A percentile compares a stretch with the other conserved stretches of the same genome.
Conservation (phyloP, 2,888 invertebrate species). For the Xylophagus ater region DNA sequence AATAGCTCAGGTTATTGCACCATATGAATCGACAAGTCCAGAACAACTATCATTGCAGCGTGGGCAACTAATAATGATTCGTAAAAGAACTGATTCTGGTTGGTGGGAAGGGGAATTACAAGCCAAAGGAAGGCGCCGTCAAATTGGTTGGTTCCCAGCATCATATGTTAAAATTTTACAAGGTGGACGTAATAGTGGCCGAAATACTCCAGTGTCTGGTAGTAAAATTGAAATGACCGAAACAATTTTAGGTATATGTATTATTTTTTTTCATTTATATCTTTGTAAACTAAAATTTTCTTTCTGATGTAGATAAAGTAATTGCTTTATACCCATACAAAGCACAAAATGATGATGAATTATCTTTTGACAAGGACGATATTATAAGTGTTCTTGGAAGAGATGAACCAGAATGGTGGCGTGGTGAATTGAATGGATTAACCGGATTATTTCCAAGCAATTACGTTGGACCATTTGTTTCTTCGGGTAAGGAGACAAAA, state of each 20-base stretch:
- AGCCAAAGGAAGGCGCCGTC: conserved; percentile 77
- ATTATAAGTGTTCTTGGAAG: conserved; percentile 80
- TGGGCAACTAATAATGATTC: conserved; percentile 90
- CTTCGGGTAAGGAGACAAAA: conserved; percentile 39
- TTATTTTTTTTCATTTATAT: too few relatives aligned
- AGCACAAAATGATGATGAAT: conserved; percentile 89
- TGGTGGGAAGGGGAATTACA: conserved; percentile 99
- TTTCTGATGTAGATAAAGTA: conserved; percentile 57
- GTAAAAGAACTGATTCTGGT: conserved; percentile 91
- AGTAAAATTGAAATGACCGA: conserved; percentile 51
- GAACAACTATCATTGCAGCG: conserved; percentile 85
- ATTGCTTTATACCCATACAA: conserved; percentile 88
- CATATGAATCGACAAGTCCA: conserved; percentile 79
- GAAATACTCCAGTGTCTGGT: conserved; percentile 62
- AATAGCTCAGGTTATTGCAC: conserved; percentile 88
- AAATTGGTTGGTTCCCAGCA: conserved; percentile 98
- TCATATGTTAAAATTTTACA: conserved; percentile 83
- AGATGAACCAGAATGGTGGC: conserved; percentile 97
- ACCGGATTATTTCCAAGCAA: conserved; percentile 93
- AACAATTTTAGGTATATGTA: conserved; percentile 33
- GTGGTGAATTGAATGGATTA: conserved; percentile 80
- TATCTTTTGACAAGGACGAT: conserved; percentile 85
- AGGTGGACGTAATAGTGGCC: conserved; percentile 56
- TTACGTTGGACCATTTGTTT: conserved; percentile 67
- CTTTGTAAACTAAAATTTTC: too few relatives aligned